Evolutionary conservation across 2,113 vertebrate genomes (phyloP).

Genomic region (Neopipo cinnamomea): DNA sequence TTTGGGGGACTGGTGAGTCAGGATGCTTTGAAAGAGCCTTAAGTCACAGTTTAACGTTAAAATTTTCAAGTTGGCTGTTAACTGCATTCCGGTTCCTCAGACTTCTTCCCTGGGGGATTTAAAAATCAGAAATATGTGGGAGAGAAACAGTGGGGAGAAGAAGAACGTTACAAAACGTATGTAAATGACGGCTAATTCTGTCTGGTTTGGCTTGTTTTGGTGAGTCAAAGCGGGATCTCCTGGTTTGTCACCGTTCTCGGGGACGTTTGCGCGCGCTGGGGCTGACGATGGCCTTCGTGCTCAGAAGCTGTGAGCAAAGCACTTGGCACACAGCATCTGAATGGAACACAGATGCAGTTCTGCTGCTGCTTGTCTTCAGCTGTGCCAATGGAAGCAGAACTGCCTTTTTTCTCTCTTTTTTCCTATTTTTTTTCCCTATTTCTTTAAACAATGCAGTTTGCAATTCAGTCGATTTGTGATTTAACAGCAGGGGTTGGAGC

Average conservation of each 20-base stretch:
- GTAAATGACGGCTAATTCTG: background rate
- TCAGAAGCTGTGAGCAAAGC: background rate
- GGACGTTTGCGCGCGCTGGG: rapidly evolving
- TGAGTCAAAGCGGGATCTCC: background rate
- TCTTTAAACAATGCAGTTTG: background rate
- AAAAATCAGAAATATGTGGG: background rate
- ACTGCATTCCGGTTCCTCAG: rapidly evolving
- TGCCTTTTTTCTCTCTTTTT: background rate
- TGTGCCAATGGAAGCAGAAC: background rate
- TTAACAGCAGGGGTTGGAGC: background rate
- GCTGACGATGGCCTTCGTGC: background rate
- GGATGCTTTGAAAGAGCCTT: background rate
- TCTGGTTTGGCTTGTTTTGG: background rate
- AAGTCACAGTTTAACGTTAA: background rate
- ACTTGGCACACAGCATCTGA: background rate
- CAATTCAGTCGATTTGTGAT: slow-evolving; percentile 13
- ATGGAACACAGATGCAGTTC: background rate
- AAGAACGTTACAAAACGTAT: background rate
- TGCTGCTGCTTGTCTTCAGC: background rate
- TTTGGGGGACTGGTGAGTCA: background rate
- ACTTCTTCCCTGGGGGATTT: background rate
- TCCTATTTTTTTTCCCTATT: no score
- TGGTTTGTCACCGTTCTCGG: background rate
- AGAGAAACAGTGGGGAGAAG: background rate
- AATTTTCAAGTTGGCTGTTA: background rate